phyloP scores from a whole-genome alignment of 2,888 invertebrate genomes.

The Amaurobius ferox region DNA sequence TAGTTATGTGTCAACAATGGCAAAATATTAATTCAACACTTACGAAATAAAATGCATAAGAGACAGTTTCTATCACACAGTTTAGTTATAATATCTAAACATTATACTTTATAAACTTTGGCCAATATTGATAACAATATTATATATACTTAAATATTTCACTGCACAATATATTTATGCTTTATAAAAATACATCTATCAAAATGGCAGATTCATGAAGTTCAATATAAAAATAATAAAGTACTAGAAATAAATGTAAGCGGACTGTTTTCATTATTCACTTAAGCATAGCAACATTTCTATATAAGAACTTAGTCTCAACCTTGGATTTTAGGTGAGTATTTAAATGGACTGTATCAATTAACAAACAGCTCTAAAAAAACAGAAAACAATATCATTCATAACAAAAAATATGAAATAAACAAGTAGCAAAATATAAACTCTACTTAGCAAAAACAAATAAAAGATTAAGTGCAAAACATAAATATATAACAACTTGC shows the following conservation, averaged over 20 bases:
- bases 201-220: neutral
- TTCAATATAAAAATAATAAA: neutral
- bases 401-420: constrained; percentile 24
- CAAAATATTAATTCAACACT: neutral
- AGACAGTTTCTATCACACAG: neutral
- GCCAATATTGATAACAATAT: neutral
- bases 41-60: neutral
- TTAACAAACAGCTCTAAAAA: neutral
- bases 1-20: too few species aligned
- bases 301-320: neutral
- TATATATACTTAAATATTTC: neutral
- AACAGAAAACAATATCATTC: neutral
- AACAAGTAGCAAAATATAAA: constrained; percentile 58
- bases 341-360: neutral
- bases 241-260: neutral
- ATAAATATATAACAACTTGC: neutral
- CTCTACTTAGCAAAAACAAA: constrained; percentile 43
- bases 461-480: constrained; percentile 37
- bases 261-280: neutral
- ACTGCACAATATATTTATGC: neutral
- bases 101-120: neutral
- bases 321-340: too few species aligned
- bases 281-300: neutral
- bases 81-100: neutral
- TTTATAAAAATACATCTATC: constrained; percentile 5